Percentiles rank a stretch among this genome's conserved stretches.
Conservation (phyloP, 2,113 vertebrate genomes). For the Stigmatopora nigra region DNA sequence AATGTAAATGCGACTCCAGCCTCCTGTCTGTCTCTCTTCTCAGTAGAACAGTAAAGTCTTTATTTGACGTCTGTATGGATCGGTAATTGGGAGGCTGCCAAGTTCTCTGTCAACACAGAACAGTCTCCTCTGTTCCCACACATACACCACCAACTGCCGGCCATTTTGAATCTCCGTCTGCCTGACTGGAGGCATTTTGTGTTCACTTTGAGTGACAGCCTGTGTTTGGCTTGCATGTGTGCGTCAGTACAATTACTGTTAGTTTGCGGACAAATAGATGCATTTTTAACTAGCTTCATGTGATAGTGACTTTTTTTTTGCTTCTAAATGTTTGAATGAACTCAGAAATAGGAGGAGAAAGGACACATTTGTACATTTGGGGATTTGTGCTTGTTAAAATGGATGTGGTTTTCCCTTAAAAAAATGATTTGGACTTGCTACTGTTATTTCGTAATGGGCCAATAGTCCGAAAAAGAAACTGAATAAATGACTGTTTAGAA, state of each 20-base stretch:
- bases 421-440: neutral
- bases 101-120: slow-evolving; percentile 48
- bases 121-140: slow-evolving; percentile 31
- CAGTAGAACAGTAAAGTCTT: slow-evolving; percentile 44
- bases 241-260: slow-evolving; percentile 24
- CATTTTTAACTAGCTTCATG: slow-evolving; percentile 10
- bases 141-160: slow-evolving; percentile 33
- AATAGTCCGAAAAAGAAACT: neutral
- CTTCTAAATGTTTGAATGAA: slow-evolving; percentile 13
- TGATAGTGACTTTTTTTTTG: slow-evolving; percentile 45
- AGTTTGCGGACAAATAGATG: slow-evolving; percentile 33
- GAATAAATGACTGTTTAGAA: neutral
- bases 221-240: slow-evolving; percentile 38
- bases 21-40: slow-evolving; percentile 23
- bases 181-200: slow-evolving; percentile 59
- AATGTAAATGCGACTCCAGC: slow-evolving; percentile 10
- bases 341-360: neutral
- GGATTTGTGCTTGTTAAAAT: neutral
- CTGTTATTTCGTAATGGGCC: neutral
- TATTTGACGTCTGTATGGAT: slow-evolving; percentile 50
- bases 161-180: slow-evolving; percentile 52
- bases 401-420: neutral
- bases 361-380: neutral
- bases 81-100: slow-evolving; percentile 48
- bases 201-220: slow-evolving; percentile 40